These are phyloP conservation scores for Psix sp. DNA, from an alignment of 1,140 invertebrate genomes.

Conservation along the genomic window DNA sequence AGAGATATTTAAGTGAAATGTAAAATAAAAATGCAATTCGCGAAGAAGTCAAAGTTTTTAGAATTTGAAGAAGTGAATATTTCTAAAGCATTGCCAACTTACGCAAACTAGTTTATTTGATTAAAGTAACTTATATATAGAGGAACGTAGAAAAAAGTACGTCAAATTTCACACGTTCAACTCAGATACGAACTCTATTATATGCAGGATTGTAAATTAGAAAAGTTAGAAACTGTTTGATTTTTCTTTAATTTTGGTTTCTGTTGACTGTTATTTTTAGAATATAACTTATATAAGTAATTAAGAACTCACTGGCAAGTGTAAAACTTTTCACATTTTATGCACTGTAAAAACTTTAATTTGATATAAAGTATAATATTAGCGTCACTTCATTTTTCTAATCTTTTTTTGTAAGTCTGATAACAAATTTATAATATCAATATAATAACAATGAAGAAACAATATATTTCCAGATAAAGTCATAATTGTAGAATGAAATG, in stretches of 20 bases:
- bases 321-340: too few relatives aligned
- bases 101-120: slow-evolving; percentile 35
- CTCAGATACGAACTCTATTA: slow-evolving; percentile 11
- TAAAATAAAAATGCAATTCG: slow-evolving; percentile 9
- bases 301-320: too few relatives aligned
- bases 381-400: too few relatives aligned
- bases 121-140: slow-evolving; percentile 42
- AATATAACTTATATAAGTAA: too few relatives aligned
- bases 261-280: too few relatives aligned
- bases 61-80: slow-evolving; percentile 25
- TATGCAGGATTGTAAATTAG: slow-evolving; percentile 8
- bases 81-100: slow-evolving; percentile 16
- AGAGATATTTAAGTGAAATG: slow-evolving; percentile 21
- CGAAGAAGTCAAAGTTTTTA: slow-evolving; percentile 15
- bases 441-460: too few relatives aligned
- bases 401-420: too few relatives aligned
- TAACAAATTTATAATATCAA: too few relatives aligned
- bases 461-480: too few relatives aligned
- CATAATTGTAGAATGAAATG: too few relatives aligned
- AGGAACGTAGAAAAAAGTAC: not conserved
- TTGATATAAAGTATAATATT: too few relatives aligned
- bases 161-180: slow-evolving; percentile 17
- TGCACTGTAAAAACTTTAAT: too few relatives aligned
- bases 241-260: not conserved
- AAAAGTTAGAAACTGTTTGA: slow-evolving; percentile 16